These are phyloP conservation scores for Periophthalmus magnuspinnatus DNA, from an alignment of 2,797 vertebrate genomes.

Conservation along the genomic window DNA sequence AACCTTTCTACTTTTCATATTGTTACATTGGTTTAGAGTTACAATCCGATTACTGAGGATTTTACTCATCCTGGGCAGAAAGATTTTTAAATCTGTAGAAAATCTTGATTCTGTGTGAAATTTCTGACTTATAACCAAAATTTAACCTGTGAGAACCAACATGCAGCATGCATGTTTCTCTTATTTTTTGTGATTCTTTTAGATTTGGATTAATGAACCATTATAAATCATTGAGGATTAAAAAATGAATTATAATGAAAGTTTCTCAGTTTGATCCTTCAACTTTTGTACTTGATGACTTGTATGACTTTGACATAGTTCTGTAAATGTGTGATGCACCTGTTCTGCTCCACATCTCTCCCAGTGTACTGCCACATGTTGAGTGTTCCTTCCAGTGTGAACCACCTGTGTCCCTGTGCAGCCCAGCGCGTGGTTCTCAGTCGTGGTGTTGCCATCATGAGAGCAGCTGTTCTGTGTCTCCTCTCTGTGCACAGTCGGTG, in stretches of 20 bases:
- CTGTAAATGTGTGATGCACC: conserved; percentile 29
- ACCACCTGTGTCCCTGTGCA: conserved; percentile 39
- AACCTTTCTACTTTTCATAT: too few relatives aligned
- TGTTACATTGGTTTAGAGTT: neutral
- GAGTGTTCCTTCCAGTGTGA: neutral
- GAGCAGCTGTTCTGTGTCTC: conserved; percentile 64
- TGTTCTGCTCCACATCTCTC: conserved; percentile 21
- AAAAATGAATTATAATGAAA: neutral
- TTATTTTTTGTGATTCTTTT: neutral
- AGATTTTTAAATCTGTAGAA: neutral
- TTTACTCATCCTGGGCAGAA: neutral
- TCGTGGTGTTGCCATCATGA: conserved; percentile 55
- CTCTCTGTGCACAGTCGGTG: conserved; percentile 61
- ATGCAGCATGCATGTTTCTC: neutral
- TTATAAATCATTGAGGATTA: neutral
- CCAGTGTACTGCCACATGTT: conserved; percentile 43
- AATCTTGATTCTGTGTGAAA: neutral
- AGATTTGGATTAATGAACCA: neutral
- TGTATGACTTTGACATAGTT: neutral
- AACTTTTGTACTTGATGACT: neutral
- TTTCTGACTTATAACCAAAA: neutral
- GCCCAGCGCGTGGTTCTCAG: conserved; percentile 26
- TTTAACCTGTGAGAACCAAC: neutral
- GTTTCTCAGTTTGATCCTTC: neutral
- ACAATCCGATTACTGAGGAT: neutral